Evolutionary conservation across 2,113 vertebrate genomes (phyloP).

Genomic region (Callaeas wilsoni): DNA sequence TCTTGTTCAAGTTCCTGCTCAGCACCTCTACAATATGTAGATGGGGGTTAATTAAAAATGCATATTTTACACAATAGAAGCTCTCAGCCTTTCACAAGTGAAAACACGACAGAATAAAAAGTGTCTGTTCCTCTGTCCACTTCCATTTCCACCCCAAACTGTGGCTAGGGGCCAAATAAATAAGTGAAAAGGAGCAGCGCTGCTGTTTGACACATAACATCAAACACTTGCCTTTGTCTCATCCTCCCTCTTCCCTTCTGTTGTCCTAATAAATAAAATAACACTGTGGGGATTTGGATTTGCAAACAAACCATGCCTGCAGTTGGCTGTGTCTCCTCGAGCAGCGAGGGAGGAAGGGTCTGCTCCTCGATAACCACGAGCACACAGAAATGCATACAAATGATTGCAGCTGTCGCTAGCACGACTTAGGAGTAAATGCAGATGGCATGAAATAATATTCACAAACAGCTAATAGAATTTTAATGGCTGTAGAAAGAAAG

Average conservation of each 20-base stretch:
- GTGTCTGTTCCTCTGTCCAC: background rate
- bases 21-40: background rate
- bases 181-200: slow-evolving; percentile 9
- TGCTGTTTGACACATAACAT: slow-evolving; percentile 46
- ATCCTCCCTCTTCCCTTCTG: slow-evolving; percentile 48
- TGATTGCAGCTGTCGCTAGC: slow-evolving; percentile 72
- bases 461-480: slow-evolving; percentile 78
- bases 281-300: slow-evolving; percentile 57
- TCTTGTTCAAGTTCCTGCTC: background rate
- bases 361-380: slow-evolving; percentile 40
- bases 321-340: slow-evolving; percentile 47
- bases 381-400: slow-evolving; percentile 68
- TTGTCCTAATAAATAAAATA: slow-evolving; percentile 71
- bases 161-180: background rate
- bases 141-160: background rate
- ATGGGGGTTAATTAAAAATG: background rate
- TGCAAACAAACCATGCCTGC: slow-evolving; percentile 69
- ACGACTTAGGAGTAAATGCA: slow-evolving; percentile 72
- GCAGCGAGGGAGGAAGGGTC: slow-evolving; percentile 59
- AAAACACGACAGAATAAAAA: background rate
- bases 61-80: background rate
- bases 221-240: slow-evolving; percentile 31
- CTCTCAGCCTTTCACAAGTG: background rate
- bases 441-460: slow-evolving; percentile 79
- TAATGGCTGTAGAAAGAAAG: slow-evolving; percentile 73